These are phyloP conservation scores for Misgurnus anguillicaudatus DNA, from an alignment of 2,113 vertebrate genomes.

Conservation along the genomic window DNA sequence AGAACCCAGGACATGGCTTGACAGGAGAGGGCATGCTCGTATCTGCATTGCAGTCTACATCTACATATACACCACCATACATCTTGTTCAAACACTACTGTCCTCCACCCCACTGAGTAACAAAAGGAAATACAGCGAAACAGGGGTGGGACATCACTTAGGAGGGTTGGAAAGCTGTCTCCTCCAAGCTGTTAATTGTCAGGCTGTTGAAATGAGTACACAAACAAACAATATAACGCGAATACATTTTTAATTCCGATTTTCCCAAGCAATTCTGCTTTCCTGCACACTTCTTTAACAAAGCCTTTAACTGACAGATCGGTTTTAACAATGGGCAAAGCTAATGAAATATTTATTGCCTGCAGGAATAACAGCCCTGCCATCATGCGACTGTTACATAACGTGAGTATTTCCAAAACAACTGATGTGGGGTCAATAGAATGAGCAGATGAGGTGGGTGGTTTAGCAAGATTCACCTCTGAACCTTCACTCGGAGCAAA, in stretches of 20 bases:
- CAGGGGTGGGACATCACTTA: neutral
- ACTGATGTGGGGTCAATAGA: slow-evolving; percentile 4
- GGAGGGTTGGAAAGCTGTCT: slow-evolving; percentile 12
- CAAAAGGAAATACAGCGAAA: slow-evolving; percentile 43
- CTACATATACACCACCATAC: slow-evolving; percentile 16
- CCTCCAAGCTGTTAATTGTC: slow-evolving; percentile 56
- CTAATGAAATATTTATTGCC: slow-evolving; percentile 36
- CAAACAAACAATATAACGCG: slow-evolving; percentile 23
- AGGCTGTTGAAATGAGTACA: slow-evolving; percentile 37
- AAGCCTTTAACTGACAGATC: slow-evolving; percentile 38
- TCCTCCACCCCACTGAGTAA: slow-evolving; percentile 52
- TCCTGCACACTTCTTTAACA: slow-evolving; percentile 32
- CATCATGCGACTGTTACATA: slow-evolving; percentile 22
- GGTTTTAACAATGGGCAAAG: slow-evolving; percentile 35
- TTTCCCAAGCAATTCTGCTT: slow-evolving; percentile 28
- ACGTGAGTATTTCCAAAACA: slow-evolving; percentile 28
- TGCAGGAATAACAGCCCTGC: slow-evolving; percentile 21
- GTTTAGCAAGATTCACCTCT: slow-evolving; percentile 17
- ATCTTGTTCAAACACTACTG: slow-evolving; percentile 47
- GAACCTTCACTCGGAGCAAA: slow-evolving; percentile 2
- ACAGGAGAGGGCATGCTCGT: slow-evolving; percentile 41
- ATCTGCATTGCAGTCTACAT: slow-evolving; percentile 8
- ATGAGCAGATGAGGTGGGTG: slow-evolving; percentile 17
- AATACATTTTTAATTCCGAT: slow-evolving; percentile 41
- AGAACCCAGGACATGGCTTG: slow-evolving; percentile 10